Evolutionary conservation across 2,888 invertebrate genomes (phyloP), one percentile per base, ranked within the genome.

Genomic region (Eutolmus rufibarbis): DNA sequence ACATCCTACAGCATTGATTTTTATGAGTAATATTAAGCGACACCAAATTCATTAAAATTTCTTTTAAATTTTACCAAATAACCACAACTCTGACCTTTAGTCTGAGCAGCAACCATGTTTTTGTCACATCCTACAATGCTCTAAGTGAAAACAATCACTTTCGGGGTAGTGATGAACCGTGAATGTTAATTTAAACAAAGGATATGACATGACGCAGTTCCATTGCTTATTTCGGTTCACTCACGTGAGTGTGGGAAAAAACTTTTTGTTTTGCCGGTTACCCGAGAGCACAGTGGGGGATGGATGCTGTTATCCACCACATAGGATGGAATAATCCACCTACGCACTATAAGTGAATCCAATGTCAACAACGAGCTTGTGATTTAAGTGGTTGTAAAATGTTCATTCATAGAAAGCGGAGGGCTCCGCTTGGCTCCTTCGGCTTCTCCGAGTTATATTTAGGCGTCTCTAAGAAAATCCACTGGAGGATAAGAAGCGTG

Each of bases 361-460:
- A 56, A 23, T 81, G 81, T 81, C 56, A 81, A 56, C 81, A 81
- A 81, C 31, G n/a, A 31, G 31, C 56, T 34, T 31, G 56, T 56
- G n/a, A 51, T 51, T 79, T 46, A n/a, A 43, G 56, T 56, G 56
- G 56, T 81, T 81, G 56, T 81, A 81, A 81, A 81, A 43, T 81
- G 56, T 31, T 81, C 81, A 81, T 81, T 81, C 81, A 81, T 51
- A 56, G 31, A 56, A 56, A n/a, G 28, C 74, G 74, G 5, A 19
- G 57, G 57, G 31, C 31, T n/a, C 19, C n/a, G 51, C 19, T 46
- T 4, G 43, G 14, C 16, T 46, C 14, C 5, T n/a, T 51, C n/a
- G n/a, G n/a, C 7, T n/a, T n/a, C 5, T 2, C 51, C 74, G 34
- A 74, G 74, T 34, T 28, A 74, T 31, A 74, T 74, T 74, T 34